These are phyloP conservation scores for Spilogale gracilis DNA, from an alignment of 2,113 vertebrate species.

Conservation along the genomic window DNA sequence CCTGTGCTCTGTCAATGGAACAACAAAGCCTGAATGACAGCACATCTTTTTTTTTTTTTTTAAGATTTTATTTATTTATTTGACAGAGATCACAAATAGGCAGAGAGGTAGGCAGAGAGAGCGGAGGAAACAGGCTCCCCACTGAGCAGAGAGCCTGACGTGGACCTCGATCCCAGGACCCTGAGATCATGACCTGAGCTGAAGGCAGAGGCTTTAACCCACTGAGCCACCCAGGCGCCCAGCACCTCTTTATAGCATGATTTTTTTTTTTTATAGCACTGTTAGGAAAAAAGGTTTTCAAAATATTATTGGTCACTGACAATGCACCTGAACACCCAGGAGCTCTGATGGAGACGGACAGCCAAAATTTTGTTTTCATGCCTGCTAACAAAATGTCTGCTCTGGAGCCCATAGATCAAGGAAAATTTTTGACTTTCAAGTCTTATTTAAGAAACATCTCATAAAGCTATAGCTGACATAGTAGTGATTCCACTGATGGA, in stretches of 20 bases:
- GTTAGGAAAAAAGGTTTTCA: background rate
- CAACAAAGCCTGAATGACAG: background rate
- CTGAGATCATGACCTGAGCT: no score
- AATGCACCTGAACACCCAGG: background rate
- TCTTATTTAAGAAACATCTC: background rate
- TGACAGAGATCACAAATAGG: no score
- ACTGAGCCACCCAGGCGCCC: no score
- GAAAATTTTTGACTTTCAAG: background rate
- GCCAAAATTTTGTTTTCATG: background rate
- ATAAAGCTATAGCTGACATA: background rate
- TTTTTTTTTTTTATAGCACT: background rate
- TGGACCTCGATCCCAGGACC: no score
- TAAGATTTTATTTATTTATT: no score
- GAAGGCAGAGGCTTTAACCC: no score
- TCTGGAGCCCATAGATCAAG: background rate
- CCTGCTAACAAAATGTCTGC: background rate
- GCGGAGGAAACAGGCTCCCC: no score
- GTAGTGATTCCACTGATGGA: background rate
- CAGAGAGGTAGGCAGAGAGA: no score
- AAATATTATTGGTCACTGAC: background rate
- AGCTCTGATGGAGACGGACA: background rate
- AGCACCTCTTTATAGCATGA: background rate
- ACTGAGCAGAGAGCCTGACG: no score
- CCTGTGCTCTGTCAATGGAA: background rate
- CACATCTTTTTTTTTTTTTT: background rate